phyloP scores from a whole-genome alignment of 2,113 vertebrate genomes.

The Trochalopteron elliotii region DNA sequence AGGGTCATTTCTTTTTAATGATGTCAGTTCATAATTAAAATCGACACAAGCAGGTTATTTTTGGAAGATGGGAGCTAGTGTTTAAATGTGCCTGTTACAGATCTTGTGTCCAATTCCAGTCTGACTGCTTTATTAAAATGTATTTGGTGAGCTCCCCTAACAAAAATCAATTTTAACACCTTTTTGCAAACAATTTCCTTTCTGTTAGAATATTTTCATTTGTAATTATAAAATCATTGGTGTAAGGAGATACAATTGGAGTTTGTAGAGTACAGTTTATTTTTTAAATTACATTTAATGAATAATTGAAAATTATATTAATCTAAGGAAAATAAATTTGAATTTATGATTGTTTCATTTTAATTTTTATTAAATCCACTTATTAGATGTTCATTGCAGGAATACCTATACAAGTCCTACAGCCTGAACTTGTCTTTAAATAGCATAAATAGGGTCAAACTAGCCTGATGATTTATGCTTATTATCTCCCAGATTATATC shows the following conservation, averaged over 20 bases:
- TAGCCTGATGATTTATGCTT: background rate
- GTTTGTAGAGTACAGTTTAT: background rate
- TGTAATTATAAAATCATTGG: slow-evolving; percentile 59
- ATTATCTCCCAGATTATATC: background rate
- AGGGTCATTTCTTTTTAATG: slow-evolving; percentile 51
- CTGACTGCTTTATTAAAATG: slow-evolving; percentile 55
- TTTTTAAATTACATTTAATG: slow-evolving; percentile 44
- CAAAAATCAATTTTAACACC: slow-evolving; percentile 47
- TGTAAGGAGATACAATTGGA: background rate
- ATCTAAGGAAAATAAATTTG: slow-evolving; percentile 37
- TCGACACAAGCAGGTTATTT: slow-evolving; percentile 28
- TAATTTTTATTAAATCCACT: background rate
- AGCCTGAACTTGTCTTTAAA: background rate
- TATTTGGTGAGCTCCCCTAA: background rate
- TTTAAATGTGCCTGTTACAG: slow-evolving; percentile 27
- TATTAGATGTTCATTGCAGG: background rate
- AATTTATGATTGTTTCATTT: slow-evolving; percentile 29
- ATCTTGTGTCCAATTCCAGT: background rate
- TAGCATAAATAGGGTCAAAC: background rate
- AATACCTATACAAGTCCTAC: background rate
- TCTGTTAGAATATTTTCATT: slow-evolving; percentile 42
- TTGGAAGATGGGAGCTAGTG: slow-evolving; percentile 14
- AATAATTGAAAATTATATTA: slow-evolving; percentile 49
- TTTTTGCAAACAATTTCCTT: slow-evolving; percentile 50
- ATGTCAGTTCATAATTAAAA: slow-evolving; percentile 54